Conservation (phyloP, 92 coral and sea anemone genomes). For the Porites cylindrica region DNA sequence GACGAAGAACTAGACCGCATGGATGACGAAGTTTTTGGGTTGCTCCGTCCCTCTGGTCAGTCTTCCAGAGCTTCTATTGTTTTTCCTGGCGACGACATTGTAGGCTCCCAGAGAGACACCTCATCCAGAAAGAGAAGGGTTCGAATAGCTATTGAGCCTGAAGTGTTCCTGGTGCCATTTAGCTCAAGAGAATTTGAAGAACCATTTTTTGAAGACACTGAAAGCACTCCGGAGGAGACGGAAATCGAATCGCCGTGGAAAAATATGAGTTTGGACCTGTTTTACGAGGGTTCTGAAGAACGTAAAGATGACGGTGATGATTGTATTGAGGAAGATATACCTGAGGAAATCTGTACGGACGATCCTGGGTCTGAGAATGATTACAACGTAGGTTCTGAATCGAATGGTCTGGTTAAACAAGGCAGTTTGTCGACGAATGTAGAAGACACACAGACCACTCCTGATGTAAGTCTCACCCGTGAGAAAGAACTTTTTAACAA, state of each 20-base stretch:
- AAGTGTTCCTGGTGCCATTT: constrained; percentile 30
- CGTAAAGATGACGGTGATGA: neutral
- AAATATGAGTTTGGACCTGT: neutral
- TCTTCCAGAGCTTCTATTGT: neutral
- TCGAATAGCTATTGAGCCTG: constrained; percentile 16
- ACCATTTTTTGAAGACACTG: constrained; percentile 26
- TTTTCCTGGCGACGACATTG: neutral
- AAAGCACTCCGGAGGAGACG: neutral
- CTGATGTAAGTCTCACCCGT: neutral
- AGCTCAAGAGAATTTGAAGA: constrained; percentile 39
- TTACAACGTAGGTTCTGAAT: neutral
- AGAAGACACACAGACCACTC: neutral
- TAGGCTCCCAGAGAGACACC: neutral
- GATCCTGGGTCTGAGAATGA: neutral
- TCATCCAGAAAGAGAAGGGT: constrained; percentile 1
- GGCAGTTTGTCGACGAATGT: neutral
- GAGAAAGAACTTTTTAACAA: neutral
- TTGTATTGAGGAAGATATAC: neutral
- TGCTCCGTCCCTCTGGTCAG: neutral
- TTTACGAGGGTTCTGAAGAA: neutral
- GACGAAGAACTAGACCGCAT: constrained; percentile 6
- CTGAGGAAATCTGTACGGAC: neutral
- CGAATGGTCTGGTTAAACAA: neutral
- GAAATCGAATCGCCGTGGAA: neutral
- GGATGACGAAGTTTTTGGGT: constrained; percentile 13